Evolutionary conservation across 2,888 invertebrate genomes (phyloP).

Genomic region (Drosophila multiciliata): DNA sequence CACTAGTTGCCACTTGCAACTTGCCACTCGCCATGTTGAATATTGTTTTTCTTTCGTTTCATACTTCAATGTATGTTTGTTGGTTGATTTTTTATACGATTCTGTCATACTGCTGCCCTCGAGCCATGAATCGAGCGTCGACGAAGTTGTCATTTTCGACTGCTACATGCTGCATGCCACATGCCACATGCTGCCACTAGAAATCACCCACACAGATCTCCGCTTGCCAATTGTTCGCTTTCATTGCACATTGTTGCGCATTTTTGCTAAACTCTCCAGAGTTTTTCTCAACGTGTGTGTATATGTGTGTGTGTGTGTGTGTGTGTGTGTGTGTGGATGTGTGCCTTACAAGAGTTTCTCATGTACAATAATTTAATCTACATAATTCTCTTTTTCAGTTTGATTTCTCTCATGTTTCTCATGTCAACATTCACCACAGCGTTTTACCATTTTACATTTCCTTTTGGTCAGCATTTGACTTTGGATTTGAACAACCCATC

Average conservation of each 20-base stretch:
- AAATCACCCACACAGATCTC: conserved; percentile 47
- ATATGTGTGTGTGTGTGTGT: neutral
- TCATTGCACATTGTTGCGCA: conserved; percentile 80
- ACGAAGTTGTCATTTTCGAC: conserved; percentile 79
- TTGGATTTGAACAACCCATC: conserved; percentile 12
- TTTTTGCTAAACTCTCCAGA: conserved; percentile 59
- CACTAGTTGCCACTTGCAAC: conserved; percentile 23
- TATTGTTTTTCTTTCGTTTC: conserved; percentile 40
- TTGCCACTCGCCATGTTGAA: conserved; percentile 29
- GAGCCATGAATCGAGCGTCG: conserved; percentile 69
- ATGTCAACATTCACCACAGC: conserved; percentile 76
- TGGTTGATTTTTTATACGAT: conserved; percentile 23
- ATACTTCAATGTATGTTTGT: conserved; percentile 21
- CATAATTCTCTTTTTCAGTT: conserved; percentile 76
- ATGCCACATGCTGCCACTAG: conserved; percentile 32
- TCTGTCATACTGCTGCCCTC: conserved; percentile 30
- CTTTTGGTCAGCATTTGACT: conserved; percentile 42
- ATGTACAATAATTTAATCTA: conserved; percentile 81
- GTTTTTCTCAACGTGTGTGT: conserved; percentile 18
- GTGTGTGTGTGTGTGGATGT: conserved; percentile 9
- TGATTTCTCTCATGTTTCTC: conserved; percentile 76
- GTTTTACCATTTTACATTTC: conserved; percentile 49
- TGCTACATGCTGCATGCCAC: conserved; percentile 62
- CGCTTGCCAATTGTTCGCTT: conserved; percentile 78
- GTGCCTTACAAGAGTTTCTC: conserved; percentile 69